phyloP scores from a whole-genome alignment of 1,140 invertebrate species.

The Neodiprion pinetum region DNA sequence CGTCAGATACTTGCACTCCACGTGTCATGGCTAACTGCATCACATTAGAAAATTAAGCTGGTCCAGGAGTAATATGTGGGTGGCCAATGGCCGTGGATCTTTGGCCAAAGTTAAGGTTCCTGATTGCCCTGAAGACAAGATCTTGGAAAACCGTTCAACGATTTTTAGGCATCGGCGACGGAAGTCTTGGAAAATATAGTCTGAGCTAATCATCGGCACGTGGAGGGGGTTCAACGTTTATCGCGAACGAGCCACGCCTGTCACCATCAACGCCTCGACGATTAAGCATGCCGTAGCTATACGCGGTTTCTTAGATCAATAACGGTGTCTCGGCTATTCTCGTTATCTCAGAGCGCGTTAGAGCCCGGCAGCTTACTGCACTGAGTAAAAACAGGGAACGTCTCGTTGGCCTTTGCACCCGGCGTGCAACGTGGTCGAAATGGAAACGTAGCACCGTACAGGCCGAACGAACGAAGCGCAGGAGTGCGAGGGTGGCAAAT shows the following conservation, averaged over 20 bases:
- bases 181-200: no score
- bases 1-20: no score
- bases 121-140: no score
- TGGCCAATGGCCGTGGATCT: no score
- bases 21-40: no score
- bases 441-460: not conserved
- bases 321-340: not conserved
- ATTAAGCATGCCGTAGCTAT: not conserved
- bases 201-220: no score
- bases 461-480: conserved; percentile 16
- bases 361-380: not conserved
- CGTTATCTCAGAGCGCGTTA: not conserved
- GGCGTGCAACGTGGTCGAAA: not conserved
- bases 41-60: no score
- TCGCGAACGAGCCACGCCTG: not conserved
- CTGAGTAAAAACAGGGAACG: not conserved
- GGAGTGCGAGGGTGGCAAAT: conserved; percentile 25
- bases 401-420: not conserved
- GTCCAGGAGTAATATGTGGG: no score
- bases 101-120: no score
- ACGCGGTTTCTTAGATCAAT: not conserved
- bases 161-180: no score
- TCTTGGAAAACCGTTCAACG: no score
- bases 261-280: not conserved
- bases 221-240: not conserved